Evolutionary conservation across 2,113 vertebrate species (phyloP).

Genomic region (Platysternon megacephalum): DNA sequence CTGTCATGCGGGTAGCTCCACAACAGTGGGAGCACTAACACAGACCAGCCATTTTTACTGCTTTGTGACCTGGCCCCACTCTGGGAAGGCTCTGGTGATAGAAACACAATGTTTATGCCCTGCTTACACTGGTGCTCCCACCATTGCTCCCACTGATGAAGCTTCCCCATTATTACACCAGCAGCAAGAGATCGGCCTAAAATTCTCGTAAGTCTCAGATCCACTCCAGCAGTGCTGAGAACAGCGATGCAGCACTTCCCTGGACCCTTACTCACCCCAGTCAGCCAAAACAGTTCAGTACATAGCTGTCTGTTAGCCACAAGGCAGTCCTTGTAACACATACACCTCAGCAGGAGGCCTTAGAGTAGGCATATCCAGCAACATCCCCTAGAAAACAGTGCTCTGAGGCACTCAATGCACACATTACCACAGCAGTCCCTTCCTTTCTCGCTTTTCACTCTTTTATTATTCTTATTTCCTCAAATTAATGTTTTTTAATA

Average conservation of each 20-base stretch:
- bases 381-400: not conserved
- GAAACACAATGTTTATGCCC: not conserved
- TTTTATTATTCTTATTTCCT: not conserved
- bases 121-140: too few species aligned
- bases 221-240: not conserved
- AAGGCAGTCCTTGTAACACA: not conserved
- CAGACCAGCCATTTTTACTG: not conserved
- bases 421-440: not conserved
- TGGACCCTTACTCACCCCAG: not conserved
- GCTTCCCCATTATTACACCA: not conserved
- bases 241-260: not conserved
- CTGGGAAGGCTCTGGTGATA: too few species aligned
- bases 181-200: not conserved
- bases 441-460: not conserved
- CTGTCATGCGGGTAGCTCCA: not conserved
- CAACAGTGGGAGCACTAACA: not conserved
- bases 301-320: too few species aligned
- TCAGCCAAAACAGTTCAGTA: too few species aligned
- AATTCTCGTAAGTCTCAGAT: not conserved
- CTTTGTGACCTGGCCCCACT: accelerated
- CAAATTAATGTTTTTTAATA: too few species aligned
- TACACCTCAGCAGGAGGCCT: too few species aligned
- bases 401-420: not conserved
- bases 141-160: not conserved
- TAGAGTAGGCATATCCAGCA: not conserved